Evolutionary conservation across 2,113 vertebrate species (phyloP).

Genomic region (Felis chaus): DNA sequence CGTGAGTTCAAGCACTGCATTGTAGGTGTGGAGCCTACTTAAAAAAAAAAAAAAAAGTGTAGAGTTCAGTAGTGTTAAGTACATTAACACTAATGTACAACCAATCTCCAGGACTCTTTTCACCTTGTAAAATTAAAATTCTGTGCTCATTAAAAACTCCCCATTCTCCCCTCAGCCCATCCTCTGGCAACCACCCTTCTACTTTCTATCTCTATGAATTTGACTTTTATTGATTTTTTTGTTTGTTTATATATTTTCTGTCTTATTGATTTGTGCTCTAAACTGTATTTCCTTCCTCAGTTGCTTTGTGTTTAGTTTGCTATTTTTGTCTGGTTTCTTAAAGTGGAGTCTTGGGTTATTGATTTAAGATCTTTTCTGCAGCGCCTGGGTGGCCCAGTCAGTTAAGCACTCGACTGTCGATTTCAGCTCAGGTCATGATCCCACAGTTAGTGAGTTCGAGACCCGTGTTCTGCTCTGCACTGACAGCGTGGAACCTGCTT

Average conservation of each 20-base stretch:
- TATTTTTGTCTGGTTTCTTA: neutral
- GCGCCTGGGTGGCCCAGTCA: too few relatives aligned
- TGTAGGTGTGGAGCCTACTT: too few relatives aligned
- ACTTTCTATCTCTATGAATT: neutral
- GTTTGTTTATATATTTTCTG: neutral
- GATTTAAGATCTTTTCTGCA: neutral
- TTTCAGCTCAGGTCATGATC: too few relatives aligned
- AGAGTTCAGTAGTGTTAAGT: neutral
- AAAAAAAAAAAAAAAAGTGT: neutral
- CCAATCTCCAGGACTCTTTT: neutral
- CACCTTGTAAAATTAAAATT: neutral
- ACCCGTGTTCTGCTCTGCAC: too few relatives aligned
- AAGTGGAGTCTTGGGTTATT: neutral
- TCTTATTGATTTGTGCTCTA: neutral
- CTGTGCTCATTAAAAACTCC: neutral
- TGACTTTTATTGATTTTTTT: neutral
- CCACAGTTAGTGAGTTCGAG: too few relatives aligned
- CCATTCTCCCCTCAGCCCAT: neutral
- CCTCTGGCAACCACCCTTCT: neutral
- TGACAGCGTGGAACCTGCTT: too few relatives aligned
- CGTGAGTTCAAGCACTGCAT: too few relatives aligned
- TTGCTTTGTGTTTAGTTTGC: neutral
- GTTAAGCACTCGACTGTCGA: too few relatives aligned
- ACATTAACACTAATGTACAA: neutral
- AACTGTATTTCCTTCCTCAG: neutral